These are phyloP conservation scores for Hyppa rectilinea DNA, from an alignment of 2,888 invertebrate genomes.

Conservation along the genomic window DNA sequence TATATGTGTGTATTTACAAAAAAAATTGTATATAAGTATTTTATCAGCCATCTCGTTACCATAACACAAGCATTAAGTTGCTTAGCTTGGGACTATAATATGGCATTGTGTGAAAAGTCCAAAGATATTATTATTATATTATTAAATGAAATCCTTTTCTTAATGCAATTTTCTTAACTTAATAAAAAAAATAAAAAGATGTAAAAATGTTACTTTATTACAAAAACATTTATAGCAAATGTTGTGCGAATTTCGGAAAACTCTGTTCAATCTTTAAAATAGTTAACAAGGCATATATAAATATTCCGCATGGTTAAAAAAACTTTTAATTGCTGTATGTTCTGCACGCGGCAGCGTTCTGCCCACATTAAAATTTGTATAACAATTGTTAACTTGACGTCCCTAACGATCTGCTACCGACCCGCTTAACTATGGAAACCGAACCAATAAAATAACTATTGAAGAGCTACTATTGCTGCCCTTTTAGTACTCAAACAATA, in stretches of 20 bases:
- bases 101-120: too few relatives aligned
- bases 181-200: too few relatives aligned
- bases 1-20: too few relatives aligned
- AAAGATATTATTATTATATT: too few relatives aligned
- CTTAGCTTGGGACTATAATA: too few relatives aligned
- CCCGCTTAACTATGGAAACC: not conserved
- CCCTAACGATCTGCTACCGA: not conserved
- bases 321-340: constrained; percentile 22
- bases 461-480: not conserved
- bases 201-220: too few relatives aligned
- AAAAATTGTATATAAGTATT: too few relatives aligned
- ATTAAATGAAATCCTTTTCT: too few relatives aligned
- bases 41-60: too few relatives aligned
- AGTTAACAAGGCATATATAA: constrained; percentile 4
- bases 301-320: not conserved
- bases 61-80: too few relatives aligned
- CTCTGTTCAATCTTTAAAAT: not conserved
- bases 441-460: not conserved
- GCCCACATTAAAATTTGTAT: constrained; percentile 13
- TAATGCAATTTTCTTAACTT: too few relatives aligned
- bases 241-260: not conserved
- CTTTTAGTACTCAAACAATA: not conserved
- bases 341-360: not conserved
- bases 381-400: constrained; percentile 6
- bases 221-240: too few relatives aligned